These are phyloP conservation scores for Calosoma granatense DNA, from an alignment of 1,140 invertebrate genomes.

Conservation along the genomic window DNA sequence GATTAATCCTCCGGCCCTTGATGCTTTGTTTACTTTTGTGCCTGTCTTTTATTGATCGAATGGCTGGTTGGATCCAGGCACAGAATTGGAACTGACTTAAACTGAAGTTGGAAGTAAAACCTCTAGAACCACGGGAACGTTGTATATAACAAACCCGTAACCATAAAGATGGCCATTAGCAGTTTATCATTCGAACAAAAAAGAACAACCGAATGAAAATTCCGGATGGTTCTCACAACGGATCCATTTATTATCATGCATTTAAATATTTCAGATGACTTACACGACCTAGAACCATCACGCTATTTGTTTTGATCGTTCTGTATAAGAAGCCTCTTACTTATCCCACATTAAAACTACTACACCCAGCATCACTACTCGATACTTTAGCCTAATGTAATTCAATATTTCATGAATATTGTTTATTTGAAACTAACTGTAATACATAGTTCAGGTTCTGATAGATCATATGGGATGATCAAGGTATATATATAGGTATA, in stretches of 20 bases:
- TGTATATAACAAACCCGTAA: not conserved
- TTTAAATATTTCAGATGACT: not conserved
- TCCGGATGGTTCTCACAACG: not conserved
- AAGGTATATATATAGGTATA: not conserved
- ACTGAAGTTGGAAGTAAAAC: too few relatives aligned
- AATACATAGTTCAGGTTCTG: too few relatives aligned
- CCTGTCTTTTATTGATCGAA: not conserved
- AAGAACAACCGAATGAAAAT: conserved; percentile 2
- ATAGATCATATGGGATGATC: too few relatives aligned
- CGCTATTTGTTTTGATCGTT: not conserved
- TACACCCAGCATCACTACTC: too few relatives aligned
- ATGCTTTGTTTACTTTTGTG: conserved; percentile 1
- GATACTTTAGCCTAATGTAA: too few relatives aligned
- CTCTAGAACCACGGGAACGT: not conserved
- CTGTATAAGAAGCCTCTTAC: not conserved
- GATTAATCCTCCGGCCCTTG: not conserved
- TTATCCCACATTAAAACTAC: too few relatives aligned
- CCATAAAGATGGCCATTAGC: conserved; percentile 6
- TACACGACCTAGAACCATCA: not conserved
- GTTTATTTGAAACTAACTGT: too few relatives aligned
- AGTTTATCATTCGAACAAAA: conserved; percentile 6
- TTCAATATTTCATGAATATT: too few relatives aligned
- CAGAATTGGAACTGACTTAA: not conserved
- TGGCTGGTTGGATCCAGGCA: not conserved
- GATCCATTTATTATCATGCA: not conserved